Conservation (phyloP, 1,140 invertebrate species). For the Meloidogyne floridensis region DNA sequence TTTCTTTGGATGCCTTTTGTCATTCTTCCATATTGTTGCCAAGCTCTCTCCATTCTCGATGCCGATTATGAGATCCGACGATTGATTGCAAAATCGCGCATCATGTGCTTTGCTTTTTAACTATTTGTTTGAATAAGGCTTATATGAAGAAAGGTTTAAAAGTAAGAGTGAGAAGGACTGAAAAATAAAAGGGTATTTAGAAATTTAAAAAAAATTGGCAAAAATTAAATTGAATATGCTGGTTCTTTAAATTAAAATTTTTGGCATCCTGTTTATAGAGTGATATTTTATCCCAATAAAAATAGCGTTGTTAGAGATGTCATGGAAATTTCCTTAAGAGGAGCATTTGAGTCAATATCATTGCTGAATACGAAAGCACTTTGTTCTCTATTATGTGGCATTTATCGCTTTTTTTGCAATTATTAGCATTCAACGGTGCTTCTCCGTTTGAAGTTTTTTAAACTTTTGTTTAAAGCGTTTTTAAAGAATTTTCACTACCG, state of each 20-base stretch:
- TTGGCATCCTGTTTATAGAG: background rate
- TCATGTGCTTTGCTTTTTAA: background rate
- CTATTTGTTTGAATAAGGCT: background rate
- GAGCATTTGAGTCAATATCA: background rate
- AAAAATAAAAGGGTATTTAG: background rate
- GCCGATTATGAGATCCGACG: background rate
- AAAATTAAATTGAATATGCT: no score
- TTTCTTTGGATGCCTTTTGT: background rate
- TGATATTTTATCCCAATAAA: background rate
- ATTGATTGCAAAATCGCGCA: constrained; percentile 8
- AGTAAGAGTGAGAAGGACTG: background rate
- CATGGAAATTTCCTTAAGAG: background rate
- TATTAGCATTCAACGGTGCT: background rate
- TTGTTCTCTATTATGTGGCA: no score
- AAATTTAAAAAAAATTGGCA: background rate
- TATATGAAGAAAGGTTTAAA: background rate
- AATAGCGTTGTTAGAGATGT: background rate
- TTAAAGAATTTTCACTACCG: background rate
- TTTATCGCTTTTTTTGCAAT: background rate
- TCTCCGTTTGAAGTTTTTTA: background rate
- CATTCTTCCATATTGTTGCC: background rate
- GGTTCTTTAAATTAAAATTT: background rate
- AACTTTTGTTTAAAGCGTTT: background rate
- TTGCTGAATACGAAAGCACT: no score
- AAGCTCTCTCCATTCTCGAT: background rate